Evolutionary conservation across 2,888 invertebrate genomes (phyloP), one percentile per base, ranked within the genome.

Genomic region (Suillia variegata): DNA sequence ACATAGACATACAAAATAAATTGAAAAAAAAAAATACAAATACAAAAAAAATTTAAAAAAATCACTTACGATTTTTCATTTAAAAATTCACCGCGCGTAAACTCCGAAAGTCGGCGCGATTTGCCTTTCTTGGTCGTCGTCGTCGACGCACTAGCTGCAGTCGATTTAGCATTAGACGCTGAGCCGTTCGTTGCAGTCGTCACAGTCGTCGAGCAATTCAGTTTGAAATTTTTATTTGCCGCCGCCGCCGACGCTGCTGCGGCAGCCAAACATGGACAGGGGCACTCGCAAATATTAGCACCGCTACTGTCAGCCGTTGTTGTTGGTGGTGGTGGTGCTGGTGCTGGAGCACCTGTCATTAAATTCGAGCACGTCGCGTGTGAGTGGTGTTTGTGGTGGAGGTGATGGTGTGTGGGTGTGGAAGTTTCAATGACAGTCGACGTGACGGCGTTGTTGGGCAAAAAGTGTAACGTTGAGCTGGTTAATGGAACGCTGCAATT

Each of bases 71-170:
- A 74, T 82, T 82, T 82, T 81, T 82, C 82, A 76, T 83, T 83
- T 78, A 82, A 76, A 80, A 82, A 82, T 82, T 83, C 82, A 75
- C 83, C 82, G 67, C 82, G 77, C 73, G 83, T 83, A 78, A 82
- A 82, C 76, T 82, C 82, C 67, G 83, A 83, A 70, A 83, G 78
- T 70, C 83, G 80, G 59, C 83, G 75, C 67, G 83, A 81, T 77
- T 81, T 82, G 70, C 76, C 77, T 75, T 80, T 80, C 70, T 77
- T 80, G 70, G 68, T 55, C 53, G 62, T 22, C 22, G 62, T 12
- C 20, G 42, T 17, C 26, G 52, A 18, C 51, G 59, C 49, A 51
- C 60, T 15, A 20, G 54, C 22, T 57, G 61, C 26, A n/a, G 54
- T 52, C 15, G 20, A 22, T 34, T 54, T 52, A 17, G 42, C 31